Evolutionary conservation across 2,888 invertebrate species (phyloP).

Genomic region (Lithophane semibrunnea): DNA sequence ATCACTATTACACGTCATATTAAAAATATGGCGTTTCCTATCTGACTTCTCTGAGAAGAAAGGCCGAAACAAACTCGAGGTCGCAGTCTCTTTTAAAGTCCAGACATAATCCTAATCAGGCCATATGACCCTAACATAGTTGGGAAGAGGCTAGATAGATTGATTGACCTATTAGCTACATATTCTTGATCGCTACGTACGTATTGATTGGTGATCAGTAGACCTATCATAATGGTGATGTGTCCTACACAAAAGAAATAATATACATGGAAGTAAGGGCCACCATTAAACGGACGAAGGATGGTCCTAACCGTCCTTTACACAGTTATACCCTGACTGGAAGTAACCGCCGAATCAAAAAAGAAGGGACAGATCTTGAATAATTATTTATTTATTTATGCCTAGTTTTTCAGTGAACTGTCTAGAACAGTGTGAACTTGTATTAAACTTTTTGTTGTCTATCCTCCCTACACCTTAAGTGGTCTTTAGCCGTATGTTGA

Average conservation of each 20-base stretch:
- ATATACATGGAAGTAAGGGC: slow-evolving; percentile 24
- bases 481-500: not conserved
- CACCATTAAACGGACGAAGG: slow-evolving; percentile 64
- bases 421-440: not conserved
- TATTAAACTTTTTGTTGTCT: not conserved
- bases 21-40: too few relatives aligned
- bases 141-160: not conserved
- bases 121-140: not conserved
- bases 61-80: too few relatives aligned
- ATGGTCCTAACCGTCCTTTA: slow-evolving; percentile 28
- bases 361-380: not conserved
- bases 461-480: not conserved
- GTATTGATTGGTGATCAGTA: slow-evolving; percentile 40
- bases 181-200: not conserved
- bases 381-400: not conserved
- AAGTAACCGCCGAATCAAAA: not conserved
- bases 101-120: too few relatives aligned
- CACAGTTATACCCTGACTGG: slow-evolving; percentile 25
- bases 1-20: too few relatives aligned
- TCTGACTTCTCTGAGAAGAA: too few relatives aligned
- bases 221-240: slow-evolving; percentile 15
- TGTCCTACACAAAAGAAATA: slow-evolving; percentile 47
- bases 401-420: not conserved
- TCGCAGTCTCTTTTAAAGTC: too few relatives aligned
- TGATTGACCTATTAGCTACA: not conserved